phyloP scores from a whole-genome alignment of 92 coral and sea anemone genomes.

The Siderastrea siderea region DNA sequence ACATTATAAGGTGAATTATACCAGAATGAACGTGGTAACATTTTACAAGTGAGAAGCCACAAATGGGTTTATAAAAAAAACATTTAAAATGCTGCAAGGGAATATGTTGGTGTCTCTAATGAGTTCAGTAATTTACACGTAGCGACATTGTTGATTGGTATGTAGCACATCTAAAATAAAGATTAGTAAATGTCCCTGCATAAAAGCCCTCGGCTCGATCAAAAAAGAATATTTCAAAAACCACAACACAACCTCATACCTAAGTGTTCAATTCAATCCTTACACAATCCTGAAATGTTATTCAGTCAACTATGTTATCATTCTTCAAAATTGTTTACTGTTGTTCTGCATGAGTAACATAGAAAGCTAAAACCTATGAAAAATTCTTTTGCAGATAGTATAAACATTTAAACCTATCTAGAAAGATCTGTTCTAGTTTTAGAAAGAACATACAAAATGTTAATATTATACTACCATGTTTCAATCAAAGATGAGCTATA shows the following conservation, averaged over 20 bases:
- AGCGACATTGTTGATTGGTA: too few species aligned
- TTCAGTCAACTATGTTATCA: neutral
- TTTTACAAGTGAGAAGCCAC: too few species aligned
- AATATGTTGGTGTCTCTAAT: too few species aligned
- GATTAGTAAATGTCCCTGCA: neutral
- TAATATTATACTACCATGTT: constrained; percentile 1
- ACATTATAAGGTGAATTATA: too few species aligned
- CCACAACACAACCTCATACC: neutral
- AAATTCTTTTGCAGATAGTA: neutral
- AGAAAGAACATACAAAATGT: neutral
- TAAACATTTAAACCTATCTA: neutral
- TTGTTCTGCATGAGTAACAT: constrained; percentile 28
- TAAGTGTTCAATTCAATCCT: neutral
- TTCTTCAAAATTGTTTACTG: neutral
- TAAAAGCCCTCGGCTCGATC: neutral
- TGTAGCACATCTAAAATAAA: too few species aligned
- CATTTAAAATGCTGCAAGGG: too few species aligned
- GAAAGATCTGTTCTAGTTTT: neutral
- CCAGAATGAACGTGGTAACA: too few species aligned
- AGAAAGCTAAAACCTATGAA: neutral
- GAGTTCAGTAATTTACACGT: too few species aligned
- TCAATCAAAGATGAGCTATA: neutral
- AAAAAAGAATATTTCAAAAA: neutral
- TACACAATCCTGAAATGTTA: neutral
- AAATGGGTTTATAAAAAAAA: too few species aligned